phyloP scores from a whole-genome alignment of 2,888 invertebrate genomes.

The Anaspis maculata region DNA sequence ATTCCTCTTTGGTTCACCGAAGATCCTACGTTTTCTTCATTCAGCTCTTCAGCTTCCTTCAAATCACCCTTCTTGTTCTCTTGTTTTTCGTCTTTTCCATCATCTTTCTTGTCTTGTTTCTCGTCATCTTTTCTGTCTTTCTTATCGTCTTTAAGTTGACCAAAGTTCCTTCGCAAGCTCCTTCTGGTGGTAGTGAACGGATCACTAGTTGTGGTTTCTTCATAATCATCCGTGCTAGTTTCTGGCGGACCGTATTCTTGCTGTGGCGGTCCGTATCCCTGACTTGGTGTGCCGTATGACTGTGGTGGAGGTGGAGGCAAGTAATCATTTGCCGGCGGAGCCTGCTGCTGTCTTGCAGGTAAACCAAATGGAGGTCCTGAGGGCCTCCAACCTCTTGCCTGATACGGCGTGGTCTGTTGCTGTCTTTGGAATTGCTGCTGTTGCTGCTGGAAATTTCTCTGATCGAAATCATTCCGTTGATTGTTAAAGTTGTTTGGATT shows the following conservation, averaged over 20 bases:
- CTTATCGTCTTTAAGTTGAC: too few relatives aligned
- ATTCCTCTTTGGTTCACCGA: slow-evolving; percentile 42
- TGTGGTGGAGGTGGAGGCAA: slow-evolving; percentile 1
- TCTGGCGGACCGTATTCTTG: slow-evolving; percentile 16
- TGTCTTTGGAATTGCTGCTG: too few relatives aligned
- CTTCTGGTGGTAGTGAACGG: slow-evolving; percentile 13
- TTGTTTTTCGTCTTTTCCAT: too few relatives aligned
- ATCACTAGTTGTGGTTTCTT: slow-evolving; percentile 14
- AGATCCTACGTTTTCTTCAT: not conserved
- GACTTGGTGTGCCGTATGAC: too few relatives aligned
- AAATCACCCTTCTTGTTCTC: not conserved
- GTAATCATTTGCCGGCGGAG: not conserved
- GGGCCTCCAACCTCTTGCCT: slow-evolving; percentile 10
- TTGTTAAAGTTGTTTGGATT: too few relatives aligned
- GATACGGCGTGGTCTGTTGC: slow-evolving; percentile 8
- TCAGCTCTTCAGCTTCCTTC: slow-evolving; percentile 9
- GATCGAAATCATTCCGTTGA: too few relatives aligned
- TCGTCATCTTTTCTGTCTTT: slow-evolving; percentile 7
- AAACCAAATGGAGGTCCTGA: slow-evolving; percentile 29
- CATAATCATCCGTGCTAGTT: slow-evolving; percentile 24
- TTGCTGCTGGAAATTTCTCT: too few relatives aligned
- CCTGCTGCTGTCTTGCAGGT: slow-evolving; percentile 23
- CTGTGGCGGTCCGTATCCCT: slow-evolving; percentile 1
- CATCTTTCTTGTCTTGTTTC: too few relatives aligned
- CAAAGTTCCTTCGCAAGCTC: too few relatives aligned